These are phyloP conservation scores for Ischnus inquisitorius DNA, from an alignment of 2,888 invertebrate species.

Conservation along the genomic window DNA sequence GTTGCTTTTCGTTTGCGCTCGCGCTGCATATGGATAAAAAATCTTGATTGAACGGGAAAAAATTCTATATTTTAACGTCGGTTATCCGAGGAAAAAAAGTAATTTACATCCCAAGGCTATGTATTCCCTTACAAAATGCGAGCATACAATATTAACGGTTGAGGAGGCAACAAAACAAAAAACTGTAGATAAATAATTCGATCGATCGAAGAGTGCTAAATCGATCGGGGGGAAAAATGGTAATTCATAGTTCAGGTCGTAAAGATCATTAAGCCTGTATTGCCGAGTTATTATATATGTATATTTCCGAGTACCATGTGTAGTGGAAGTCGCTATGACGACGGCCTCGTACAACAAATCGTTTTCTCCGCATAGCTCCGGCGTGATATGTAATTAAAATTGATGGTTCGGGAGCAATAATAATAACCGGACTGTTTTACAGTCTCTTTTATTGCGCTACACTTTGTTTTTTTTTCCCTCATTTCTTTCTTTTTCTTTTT, in stretches of 20 bases:
- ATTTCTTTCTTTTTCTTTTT: slow-evolving; percentile 23
- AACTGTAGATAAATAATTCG: no score
- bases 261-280: slow-evolving; percentile 43
- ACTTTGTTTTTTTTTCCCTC: slow-evolving; percentile 28
- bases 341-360: slow-evolving; percentile 64
- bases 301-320: slow-evolving; percentile 42
- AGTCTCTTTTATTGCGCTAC: slow-evolving; percentile 48
- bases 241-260: slow-evolving; percentile 26
- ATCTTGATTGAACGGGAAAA: slow-evolving; percentile 10
- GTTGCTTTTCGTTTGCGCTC: background rate
- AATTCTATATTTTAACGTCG: slow-evolving; percentile 6
- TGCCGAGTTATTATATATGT: background rate
- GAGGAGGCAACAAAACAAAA: no score
- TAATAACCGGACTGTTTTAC: slow-evolving; percentile 41
- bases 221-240: background rate
- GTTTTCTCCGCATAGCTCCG: slow-evolving; percentile 33
- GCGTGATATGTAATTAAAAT: slow-evolving; percentile 62
- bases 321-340: slow-evolving; percentile 50
- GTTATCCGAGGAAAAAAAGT: slow-evolving; percentile 11
- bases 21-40: background rate
- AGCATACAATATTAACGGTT: no score
- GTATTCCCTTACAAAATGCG: no score
- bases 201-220: no score
- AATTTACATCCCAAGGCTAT: background rate
- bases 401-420: slow-evolving; percentile 38